These are phyloP conservation scores for Clamator glandarius DNA, from an alignment of 2,797 vertebrate species.

Conservation along the genomic window DNA sequence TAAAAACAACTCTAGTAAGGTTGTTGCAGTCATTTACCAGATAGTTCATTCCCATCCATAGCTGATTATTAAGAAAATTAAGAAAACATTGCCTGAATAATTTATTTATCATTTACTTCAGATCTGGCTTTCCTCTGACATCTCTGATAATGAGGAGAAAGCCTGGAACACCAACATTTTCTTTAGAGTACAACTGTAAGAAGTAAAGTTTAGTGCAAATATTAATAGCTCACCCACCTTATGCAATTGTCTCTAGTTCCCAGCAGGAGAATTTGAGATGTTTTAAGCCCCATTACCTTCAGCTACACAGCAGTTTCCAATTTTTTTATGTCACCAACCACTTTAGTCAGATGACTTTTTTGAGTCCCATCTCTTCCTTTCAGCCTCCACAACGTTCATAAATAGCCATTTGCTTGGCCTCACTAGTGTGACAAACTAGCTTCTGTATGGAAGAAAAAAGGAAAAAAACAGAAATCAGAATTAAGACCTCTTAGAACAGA, in stretches of 20 bases:
- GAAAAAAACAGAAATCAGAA: not conserved
- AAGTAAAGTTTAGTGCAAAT: not conserved
- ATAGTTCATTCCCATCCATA: too few species aligned
- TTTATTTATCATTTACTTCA: not conserved
- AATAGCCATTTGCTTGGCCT: not conserved
- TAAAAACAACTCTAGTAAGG: not conserved
- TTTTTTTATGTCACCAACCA: rapidly evolving
- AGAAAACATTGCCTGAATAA: not conserved
- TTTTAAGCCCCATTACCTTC: not conserved
- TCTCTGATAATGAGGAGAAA: not conserved
- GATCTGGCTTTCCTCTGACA: not conserved
- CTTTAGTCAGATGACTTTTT: not conserved
- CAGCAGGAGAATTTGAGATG: not conserved
- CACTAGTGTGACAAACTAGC: not conserved
- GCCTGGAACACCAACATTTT: not conserved
- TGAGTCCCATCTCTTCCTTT: not conserved
- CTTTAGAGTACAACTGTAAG: not conserved
- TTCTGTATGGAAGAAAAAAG: not conserved
- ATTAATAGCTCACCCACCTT: not conserved
- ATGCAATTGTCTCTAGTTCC: not conserved
- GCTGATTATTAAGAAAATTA: not conserved
- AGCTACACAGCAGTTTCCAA: not conserved
- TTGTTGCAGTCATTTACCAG: not conserved
- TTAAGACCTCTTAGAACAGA: not conserved
- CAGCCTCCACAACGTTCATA: not conserved